Percentiles rank a stretch among this genome's conserved stretches.
Conservation (phyloP, 2,113 vertebrate genomes). For the Tenrec ecaudatus region DNA sequence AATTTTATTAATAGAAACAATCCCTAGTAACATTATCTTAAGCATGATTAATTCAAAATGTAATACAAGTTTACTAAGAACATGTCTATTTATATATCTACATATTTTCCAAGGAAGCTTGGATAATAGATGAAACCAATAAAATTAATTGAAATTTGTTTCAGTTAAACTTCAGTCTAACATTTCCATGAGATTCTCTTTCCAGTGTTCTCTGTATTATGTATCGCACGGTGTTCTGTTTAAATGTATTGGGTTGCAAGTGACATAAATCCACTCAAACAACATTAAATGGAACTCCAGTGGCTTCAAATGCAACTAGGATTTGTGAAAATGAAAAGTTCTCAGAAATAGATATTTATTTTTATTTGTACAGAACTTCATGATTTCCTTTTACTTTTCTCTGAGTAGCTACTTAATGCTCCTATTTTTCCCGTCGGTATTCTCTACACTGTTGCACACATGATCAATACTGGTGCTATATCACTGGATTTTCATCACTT, state of each 20-base stretch:
- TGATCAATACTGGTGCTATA: neutral
- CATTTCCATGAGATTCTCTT: neutral
- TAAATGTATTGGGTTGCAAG: constrained; percentile 1
- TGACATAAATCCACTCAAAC: neutral
- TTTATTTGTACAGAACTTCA: neutral
- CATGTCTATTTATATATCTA: neutral
- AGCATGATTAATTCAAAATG: constrained; percentile 4
- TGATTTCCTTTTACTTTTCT: neutral
- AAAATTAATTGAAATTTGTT: constrained; percentile 1
- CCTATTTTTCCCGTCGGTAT: neutral
- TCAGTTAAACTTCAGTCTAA: neutral
- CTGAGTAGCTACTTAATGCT: neutral
- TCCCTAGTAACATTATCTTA: neutral
- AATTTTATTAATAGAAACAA: neutral
- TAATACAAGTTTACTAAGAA: constrained; percentile 11
- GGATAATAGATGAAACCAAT: constrained; percentile 28
- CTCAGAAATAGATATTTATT: neutral
- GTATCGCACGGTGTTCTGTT: neutral
- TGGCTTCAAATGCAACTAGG: neutral
- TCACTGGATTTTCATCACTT: neutral
- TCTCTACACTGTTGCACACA: neutral
- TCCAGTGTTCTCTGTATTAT: neutral
- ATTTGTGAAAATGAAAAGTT: neutral
- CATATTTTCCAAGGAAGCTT: neutral
- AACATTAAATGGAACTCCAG: constrained; percentile 18